phyloP scores from a whole-genome alignment of 1,140 invertebrate genomes.

The Diabrotica virgifera region DNA sequence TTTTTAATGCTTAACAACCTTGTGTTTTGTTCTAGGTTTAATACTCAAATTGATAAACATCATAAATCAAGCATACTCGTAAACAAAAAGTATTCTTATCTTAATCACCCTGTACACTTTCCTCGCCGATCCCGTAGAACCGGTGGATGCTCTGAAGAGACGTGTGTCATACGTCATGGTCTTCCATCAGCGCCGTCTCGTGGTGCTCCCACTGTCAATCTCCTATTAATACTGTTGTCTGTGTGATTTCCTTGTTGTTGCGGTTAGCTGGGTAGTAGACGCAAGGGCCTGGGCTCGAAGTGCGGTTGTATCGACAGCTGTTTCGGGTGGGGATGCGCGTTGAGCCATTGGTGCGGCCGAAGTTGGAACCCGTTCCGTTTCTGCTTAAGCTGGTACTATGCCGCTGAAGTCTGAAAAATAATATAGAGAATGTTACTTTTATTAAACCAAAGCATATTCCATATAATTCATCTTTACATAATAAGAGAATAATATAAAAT shows the following conservation, averaged over 20 bases:
- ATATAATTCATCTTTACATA: too few species aligned
- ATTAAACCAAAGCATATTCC: too few species aligned
- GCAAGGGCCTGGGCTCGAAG: constrained; percentile 50
- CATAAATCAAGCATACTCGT: neutral
- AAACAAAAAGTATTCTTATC: neutral
- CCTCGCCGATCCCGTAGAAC: neutral
- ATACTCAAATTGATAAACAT: too few species aligned
- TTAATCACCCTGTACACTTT: neutral
- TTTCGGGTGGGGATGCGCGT: neutral
- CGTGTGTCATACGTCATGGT: neutral
- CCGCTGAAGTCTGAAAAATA: constrained; percentile 52
- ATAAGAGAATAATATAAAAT: too few species aligned
- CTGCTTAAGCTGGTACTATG: constrained; percentile 58
- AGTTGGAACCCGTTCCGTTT: constrained; percentile 45
- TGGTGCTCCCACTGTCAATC: constrained; percentile 30
- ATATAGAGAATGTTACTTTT: too few species aligned
- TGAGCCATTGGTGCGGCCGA: constrained; percentile 38
- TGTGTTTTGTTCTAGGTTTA: too few species aligned
- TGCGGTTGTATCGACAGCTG: constrained; percentile 21
- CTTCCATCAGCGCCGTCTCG: neutral
- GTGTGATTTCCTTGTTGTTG: constrained; percentile 43
- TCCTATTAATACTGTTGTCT: constrained; percentile 33
- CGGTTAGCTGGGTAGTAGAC: constrained; percentile 64
- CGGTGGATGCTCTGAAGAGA: neutral
- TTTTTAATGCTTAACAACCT: too few species aligned